phyloP scores from a whole-genome alignment of 2,888 invertebrate species.

The Caenorhabditis angaria region DNA sequence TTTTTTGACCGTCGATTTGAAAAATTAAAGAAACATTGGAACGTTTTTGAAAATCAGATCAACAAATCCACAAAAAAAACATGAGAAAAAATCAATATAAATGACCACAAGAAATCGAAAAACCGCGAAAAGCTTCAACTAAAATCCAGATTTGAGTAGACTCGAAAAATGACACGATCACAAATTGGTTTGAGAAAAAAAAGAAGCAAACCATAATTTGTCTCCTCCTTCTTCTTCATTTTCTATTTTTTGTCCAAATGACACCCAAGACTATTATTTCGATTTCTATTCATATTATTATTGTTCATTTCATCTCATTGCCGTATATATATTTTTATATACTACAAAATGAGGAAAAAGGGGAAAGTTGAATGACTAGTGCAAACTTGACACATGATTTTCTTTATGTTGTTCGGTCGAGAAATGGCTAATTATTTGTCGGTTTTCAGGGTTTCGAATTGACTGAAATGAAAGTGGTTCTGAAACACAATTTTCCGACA shows the following conservation, averaged over 20 bases:
- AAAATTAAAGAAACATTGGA: too few species aligned
- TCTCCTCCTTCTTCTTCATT: too few species aligned
- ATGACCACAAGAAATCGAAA: not conserved
- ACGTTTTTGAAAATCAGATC: too few species aligned
- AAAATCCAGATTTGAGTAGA: too few species aligned
- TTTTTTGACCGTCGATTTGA: too few species aligned
- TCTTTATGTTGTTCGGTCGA: not conserved
- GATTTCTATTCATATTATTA: not conserved
- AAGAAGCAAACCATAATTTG: slow-evolving; percentile 30
- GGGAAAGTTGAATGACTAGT: slow-evolving; percentile 2
- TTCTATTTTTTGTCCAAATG: slow-evolving; percentile 1
- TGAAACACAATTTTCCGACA: too few species aligned
- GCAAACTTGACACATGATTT: slow-evolving; percentile 1
- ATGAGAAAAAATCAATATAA: not conserved
- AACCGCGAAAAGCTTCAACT: too few species aligned
- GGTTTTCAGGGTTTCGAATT: too few species aligned
- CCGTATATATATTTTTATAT: slow-evolving; percentile 1
- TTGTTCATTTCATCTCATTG: not conserved
- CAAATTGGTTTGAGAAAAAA: slow-evolving; percentile 28
- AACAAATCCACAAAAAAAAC: slow-evolving; percentile 6
- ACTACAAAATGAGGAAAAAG: not conserved
- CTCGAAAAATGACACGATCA: slow-evolving; percentile 16
- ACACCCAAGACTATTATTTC: slow-evolving; percentile 2
- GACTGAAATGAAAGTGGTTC: too few species aligned
- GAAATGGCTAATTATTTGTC: slow-evolving; percentile 1